Conservation (phyloP, 2,888 invertebrate species). For the Pseudococcus viburni region DNA sequence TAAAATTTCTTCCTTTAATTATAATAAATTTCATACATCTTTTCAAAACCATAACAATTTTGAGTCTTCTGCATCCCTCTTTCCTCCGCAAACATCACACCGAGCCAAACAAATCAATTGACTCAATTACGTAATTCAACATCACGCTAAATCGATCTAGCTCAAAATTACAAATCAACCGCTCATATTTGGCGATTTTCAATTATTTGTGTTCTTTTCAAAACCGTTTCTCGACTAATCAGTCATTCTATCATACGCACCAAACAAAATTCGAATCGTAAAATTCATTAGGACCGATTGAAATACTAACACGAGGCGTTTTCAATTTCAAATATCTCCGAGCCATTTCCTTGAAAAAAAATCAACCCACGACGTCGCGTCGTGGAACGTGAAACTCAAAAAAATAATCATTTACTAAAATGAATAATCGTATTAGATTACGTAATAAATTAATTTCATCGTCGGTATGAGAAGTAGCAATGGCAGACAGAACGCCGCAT, state of each 20-base stretch:
- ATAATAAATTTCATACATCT: no score
- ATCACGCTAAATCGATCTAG: no score
- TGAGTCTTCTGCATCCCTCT: no score
- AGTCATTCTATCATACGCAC: not conserved
- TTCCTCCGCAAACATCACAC: no score
- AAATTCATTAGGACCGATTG: constrained; percentile 10
- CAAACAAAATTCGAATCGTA: not conserved
- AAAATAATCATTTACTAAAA: not conserved
- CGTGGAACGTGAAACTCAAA: not conserved
- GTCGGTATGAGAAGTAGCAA: not conserved
- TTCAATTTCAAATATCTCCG: constrained; percentile 3
- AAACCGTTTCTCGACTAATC: not conserved
- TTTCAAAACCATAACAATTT: no score
- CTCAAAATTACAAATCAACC: no score
- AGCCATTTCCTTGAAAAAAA: constrained; percentile 19
- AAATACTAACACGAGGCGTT: constrained; percentile 19
- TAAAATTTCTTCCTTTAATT: no score
- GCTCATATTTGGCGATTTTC: not conserved
- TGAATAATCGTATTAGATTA: not conserved
- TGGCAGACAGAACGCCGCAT: not conserved
- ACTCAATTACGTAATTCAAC: no score
- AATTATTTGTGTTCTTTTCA: not conserved
- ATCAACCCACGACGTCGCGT: not conserved
- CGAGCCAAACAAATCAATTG: no score
- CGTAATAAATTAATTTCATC: constrained; percentile 25